Evolutionary conservation across 92 coral and sea anemone species (phyloP).

Genomic region (Pocillopora meandrina): DNA sequence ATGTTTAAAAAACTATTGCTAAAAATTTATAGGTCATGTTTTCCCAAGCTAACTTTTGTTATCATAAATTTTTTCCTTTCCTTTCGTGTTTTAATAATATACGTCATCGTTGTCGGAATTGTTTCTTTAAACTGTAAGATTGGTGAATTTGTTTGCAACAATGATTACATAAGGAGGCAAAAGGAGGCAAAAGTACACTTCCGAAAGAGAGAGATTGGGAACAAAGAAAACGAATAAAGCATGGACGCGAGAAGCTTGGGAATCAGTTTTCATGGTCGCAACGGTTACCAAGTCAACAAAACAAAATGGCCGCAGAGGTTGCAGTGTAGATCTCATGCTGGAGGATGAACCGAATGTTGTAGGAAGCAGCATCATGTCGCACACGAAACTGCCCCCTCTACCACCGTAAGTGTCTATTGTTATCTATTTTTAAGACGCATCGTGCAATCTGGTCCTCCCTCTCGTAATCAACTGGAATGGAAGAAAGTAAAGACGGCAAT

Average conservation of each 20-base stretch:
- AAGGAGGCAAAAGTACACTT: background rate
- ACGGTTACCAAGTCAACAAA: constrained; percentile 53
- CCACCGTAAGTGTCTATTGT: constrained; percentile 86
- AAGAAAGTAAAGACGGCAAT: background rate
- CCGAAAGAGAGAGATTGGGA: background rate
- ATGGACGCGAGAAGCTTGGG: constrained; percentile 8
- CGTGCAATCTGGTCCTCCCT: background rate
- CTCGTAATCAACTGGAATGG: background rate
- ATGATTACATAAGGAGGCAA: background rate
- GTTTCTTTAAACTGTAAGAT: no score
- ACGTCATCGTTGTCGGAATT: no score
- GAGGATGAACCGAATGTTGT: background rate
- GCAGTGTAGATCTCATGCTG: background rate
- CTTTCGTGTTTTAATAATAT: background rate
- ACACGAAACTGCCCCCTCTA: constrained; percentile 91
- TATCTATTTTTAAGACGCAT: background rate
- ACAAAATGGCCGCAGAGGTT: constrained; percentile 38
- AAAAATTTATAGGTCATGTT: background rate
- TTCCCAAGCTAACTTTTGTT: no score
- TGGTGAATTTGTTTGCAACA: no score
- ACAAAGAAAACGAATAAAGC: background rate
- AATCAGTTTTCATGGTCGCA: constrained; percentile 11
- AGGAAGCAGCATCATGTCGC: constrained; percentile 64
- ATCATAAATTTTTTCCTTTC: no score
- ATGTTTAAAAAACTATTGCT: background rate